Percentiles rank a stretch among this genome's conserved stretches.
phyloP scores from a whole-genome alignment of 1,140 invertebrate genomes.

The Lepidotrigona ventralis region DNA sequence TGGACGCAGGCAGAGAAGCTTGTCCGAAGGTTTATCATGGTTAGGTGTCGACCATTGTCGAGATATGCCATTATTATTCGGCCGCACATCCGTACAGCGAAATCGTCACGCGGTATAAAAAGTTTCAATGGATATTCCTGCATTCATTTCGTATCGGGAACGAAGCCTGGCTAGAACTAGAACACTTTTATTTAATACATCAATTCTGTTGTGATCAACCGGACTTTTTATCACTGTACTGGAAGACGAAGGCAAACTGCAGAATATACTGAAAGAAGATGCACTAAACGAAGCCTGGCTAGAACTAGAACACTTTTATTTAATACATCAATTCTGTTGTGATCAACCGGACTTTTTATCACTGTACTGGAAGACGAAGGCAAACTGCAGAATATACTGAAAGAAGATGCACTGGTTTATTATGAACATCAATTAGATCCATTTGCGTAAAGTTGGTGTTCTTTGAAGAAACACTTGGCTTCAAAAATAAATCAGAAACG shows the following conservation, averaged over 20 bases:
- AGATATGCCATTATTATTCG: neutral
- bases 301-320: neutral
- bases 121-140: neutral
- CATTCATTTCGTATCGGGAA: neutral
- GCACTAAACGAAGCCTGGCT: neutral
- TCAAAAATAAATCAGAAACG: too few species aligned
- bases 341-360: neutral
- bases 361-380: neutral
- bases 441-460: neutral
- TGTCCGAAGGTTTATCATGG: neutral
- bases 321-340: neutral
- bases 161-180: neutral
- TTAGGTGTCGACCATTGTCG: conserved; percentile 4
- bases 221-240: neutral
- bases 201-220: neutral
- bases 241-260: neutral
- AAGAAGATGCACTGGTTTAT: neutral
- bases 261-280: too few species aligned
- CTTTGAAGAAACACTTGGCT: neutral
- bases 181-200: neutral
- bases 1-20: neutral
- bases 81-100: neutral
- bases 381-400: neutral
- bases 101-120: conserved; percentile 12
- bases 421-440: neutral